Base-by-base conservation (phyloP, 1,140 invertebrate genomes). In the Philotrypesis tridentata region DNA sequence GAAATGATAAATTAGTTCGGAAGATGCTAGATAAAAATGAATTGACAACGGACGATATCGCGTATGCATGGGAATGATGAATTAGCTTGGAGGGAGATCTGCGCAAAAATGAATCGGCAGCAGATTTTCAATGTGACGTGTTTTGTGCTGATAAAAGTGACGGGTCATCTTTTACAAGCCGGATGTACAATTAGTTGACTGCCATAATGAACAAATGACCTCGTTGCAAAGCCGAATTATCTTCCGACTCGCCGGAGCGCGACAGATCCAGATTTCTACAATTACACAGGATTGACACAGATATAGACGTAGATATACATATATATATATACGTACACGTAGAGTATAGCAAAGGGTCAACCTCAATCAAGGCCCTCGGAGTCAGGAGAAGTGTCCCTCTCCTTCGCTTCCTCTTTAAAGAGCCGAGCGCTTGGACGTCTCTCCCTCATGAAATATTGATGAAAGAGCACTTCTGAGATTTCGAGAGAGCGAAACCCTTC, bases 381-480 rank as follows among this genome's bases (percentile, higher is more conserved):
- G 8, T 3, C 61, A 23, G 9, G 14, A 17, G 23, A 73, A 55
- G 21, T 21, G 25, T 29, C 12, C 25, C 31, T 27, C 21, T n/a
- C 29, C 4, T 60, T 60, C 71, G 11, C 31, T 60, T 23, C 37
- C 37, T 37, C 37, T 43, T 43, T 72, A 23, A 72, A 72, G 63
- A 67, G 55, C 14, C 14, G 33, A 4, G 9, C 33, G 55, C 78
- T n/a, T n/a, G n/a, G n/a, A 79, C 79, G 40, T 83, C 65, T 65
- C 37, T 61, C 63, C 29, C 79, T 86, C 85, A 83, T 86, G 84
- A 82, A 86, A 86, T 74, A 86, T 86, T 86, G 81, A 86, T 84
- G 80, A 86, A 86, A 11, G n/a, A n/a, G 25, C 27, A 71, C 31
- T 71, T 33, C 12, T 37, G 71, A 60, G 31, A 60, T 60, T 60